Percentiles rank a stretch among this genome's conserved stretches.
Evolutionary conservation across 2,113 vertebrate genomes (phyloP).

Genomic region (Scomber scombrus): DNA sequence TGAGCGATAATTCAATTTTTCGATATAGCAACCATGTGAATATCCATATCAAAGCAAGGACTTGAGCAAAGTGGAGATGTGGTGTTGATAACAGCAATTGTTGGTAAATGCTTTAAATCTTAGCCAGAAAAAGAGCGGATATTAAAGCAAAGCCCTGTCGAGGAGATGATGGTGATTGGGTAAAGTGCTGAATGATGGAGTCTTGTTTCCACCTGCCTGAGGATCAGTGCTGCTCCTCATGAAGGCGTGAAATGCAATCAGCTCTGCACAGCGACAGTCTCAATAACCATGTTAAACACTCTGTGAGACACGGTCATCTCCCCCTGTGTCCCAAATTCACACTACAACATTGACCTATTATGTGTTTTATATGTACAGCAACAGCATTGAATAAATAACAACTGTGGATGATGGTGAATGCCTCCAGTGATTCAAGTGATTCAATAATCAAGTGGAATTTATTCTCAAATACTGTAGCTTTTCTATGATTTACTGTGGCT

Average conservation of each 20-base stretch:
- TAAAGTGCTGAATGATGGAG: not conserved
- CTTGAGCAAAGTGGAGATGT: slow-evolving; percentile 9
- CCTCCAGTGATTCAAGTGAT: not conserved
- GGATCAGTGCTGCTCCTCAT: not conserved
- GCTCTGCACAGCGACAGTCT: slow-evolving; percentile 2
- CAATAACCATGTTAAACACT: not conserved
- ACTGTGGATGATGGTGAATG: no score
- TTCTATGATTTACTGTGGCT: no score
- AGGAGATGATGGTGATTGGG: not conserved
- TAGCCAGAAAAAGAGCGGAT: no score
- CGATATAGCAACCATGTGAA: slow-evolving; percentile 9
- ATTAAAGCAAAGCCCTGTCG: slow-evolving; percentile 19
- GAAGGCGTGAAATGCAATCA: slow-evolving; percentile 3
- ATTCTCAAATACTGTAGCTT: no score
- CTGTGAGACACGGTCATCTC: not conserved
- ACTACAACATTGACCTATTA: not conserved
- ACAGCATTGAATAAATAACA: no score
- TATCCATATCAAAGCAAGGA: slow-evolving; percentile 51
- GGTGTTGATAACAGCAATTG: not conserved
- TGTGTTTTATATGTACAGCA: not conserved
- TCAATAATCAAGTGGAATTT: not conserved
- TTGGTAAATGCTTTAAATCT: slow-evolving; percentile 28
- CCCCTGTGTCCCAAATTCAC: slow-evolving; percentile 20
- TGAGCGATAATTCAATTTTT: slow-evolving; percentile 34
- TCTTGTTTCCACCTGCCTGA: slow-evolving; percentile 1